Evolutionary conservation across 1,140 invertebrate genomes (phyloP).

Genomic region (Anoplophora glabripennis): DNA sequence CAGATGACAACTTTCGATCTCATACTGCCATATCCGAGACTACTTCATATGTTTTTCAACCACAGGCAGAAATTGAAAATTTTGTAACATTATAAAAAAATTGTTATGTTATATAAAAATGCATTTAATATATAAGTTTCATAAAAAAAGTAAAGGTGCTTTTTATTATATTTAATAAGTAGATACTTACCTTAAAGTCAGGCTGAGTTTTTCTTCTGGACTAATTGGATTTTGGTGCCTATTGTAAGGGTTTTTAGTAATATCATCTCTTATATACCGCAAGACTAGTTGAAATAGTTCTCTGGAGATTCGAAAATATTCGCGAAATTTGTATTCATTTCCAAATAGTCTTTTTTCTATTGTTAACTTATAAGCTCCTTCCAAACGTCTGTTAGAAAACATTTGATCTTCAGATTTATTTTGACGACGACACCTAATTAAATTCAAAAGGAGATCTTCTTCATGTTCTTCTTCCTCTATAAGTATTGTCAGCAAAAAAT

Average conservation of each 20-base stretch:
- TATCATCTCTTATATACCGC: neutral
- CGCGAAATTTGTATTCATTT: neutral
- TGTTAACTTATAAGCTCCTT: too few species aligned
- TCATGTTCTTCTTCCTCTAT: too few species aligned
- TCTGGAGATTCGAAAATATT: slow-evolving; percentile 1
- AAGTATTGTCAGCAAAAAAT: too few species aligned
- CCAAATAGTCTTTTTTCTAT: neutral
- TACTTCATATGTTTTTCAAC: slow-evolving; percentile 4
- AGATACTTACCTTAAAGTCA: slow-evolving; percentile 15
- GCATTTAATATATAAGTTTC: too few species aligned
- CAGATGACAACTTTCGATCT: neutral
- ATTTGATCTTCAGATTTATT: neutral
- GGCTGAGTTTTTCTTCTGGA: slow-evolving; percentile 9
- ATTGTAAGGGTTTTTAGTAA: neutral
- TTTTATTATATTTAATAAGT: neutral
- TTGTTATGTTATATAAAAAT: too few species aligned
- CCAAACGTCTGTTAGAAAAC: slow-evolving; percentile 1
- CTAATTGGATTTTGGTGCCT: slow-evolving; percentile 1
- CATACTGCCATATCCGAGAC: slow-evolving; percentile 1
- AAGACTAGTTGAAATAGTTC: neutral
- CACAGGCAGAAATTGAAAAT: slow-evolving; percentile 2
- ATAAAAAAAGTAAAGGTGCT: neutral
- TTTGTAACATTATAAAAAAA: too few species aligned
- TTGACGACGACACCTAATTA: too few species aligned
- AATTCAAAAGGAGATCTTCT: too few species aligned